These are phyloP conservation scores for Physella acuta DNA, from an alignment of 1,140 invertebrate genomes.

Conservation along the genomic window DNA sequence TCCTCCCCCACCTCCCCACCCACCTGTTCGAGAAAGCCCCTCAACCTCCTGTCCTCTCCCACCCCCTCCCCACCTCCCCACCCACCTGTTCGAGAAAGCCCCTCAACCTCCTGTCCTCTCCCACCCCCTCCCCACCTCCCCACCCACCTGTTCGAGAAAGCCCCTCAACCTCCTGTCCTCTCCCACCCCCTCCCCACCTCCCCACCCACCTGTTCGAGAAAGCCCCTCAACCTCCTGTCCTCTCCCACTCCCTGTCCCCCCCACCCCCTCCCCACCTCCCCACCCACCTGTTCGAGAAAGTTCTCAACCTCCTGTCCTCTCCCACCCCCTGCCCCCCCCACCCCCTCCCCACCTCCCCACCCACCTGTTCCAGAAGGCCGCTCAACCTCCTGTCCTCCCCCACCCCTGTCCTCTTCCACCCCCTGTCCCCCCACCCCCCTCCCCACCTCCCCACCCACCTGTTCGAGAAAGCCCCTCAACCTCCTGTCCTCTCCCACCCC, in stretches of 20 bases:
- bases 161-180: background rate
- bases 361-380: conserved; percentile 51
- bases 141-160: background rate
- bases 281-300: background rate
- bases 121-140: background rate
- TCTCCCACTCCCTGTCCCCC: background rate
- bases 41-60: too few species aligned
- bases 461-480: too few species aligned
- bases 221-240: background rate
- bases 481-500: too few species aligned
- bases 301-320: background rate
- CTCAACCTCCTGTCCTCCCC: conserved; percentile 59
- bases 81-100: conserved; percentile 1
- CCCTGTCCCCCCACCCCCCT: too few species aligned
- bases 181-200: background rate
- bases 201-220: background rate
- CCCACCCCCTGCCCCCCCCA: too few species aligned
- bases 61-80: background rate
- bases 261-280: too few species aligned
- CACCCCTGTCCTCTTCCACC: conserved; percentile 53
- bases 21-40: background rate
- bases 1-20: background rate
- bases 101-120: background rate
- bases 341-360: background rate
- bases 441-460: too few species aligned